A percentile compares a stretch with the other conserved stretches of the same genome.
These are phyloP conservation scores for Drosophila novamexicana DNA, from an alignment of 1,140 invertebrate genomes.

Conservation along the genomic window DNA sequence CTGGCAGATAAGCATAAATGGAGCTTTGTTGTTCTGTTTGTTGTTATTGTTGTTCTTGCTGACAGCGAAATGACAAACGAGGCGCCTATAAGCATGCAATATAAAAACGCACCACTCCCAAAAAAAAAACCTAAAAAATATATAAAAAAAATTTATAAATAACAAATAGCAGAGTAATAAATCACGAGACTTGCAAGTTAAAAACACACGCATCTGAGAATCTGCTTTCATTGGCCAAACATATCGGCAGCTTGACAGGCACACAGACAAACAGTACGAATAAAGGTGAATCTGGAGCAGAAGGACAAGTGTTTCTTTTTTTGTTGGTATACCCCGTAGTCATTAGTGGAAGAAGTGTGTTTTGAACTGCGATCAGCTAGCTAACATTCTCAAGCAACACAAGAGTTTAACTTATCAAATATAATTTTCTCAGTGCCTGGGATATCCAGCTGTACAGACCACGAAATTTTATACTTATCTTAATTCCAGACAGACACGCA, in stretches of 20 bases:
- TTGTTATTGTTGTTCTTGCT: conserved; percentile 17
- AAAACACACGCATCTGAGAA: not conserved
- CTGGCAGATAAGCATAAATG: conserved; percentile 70
- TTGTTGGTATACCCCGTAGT: conserved; percentile 4
- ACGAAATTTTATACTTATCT: too few relatives aligned
- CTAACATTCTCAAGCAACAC: too few relatives aligned
- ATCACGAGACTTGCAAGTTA: conserved; percentile 41
- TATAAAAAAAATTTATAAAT: conserved; percentile 5
- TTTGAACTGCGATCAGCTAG: too few relatives aligned
- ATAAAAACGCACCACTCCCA: conserved; percentile 24
- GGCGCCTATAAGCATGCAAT: conserved; percentile 45
- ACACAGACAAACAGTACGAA: conserved; percentile 16
- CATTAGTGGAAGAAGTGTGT: not conserved
- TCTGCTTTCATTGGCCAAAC: conserved; percentile 46
- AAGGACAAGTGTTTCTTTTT: conserved; percentile 25
- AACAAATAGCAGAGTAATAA: conserved; percentile 62
- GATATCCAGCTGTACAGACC: too few relatives aligned
- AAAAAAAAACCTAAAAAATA: conserved; percentile 1
- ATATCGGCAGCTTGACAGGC: conserved; percentile 26
- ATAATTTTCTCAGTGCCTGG: too few relatives aligned
- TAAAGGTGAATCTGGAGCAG: conserved; percentile 12
- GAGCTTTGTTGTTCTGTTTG: conserved; percentile 43
- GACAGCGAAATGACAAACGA: conserved; percentile 55
- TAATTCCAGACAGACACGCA: too few relatives aligned
- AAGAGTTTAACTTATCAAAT: too few relatives aligned